Conservation (phyloP, 2,888 invertebrate species). For the Catocala fraxini region DNA sequence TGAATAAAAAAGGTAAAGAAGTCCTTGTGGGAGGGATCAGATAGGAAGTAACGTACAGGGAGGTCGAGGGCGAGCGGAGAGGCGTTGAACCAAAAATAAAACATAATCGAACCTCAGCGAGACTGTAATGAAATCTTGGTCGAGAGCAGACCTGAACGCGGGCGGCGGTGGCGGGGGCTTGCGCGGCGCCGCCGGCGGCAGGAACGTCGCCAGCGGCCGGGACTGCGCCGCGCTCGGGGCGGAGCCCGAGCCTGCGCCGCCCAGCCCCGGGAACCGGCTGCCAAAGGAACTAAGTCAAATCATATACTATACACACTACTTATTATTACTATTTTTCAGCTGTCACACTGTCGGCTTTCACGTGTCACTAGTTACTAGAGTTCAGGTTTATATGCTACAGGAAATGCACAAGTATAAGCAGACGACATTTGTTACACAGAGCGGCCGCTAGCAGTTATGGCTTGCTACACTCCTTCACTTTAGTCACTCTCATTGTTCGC, state of each 20-base stretch:
- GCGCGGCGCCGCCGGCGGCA: conserved; percentile 78
- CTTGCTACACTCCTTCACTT: no score
- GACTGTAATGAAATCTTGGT: conserved; percentile 90
- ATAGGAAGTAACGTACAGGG: not conserved
- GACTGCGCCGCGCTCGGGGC: conserved; percentile 61
- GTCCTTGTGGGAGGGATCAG: no score
- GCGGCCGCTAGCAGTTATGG: no score
- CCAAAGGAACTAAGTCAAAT: not conserved
- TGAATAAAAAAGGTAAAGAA: no score
- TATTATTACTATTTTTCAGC: no score
- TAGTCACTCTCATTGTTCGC: no score
- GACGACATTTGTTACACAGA: no score
- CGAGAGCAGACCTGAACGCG: conserved; percentile 90
- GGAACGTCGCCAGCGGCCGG: conserved; percentile 66
- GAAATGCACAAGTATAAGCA: no score
- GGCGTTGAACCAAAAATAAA: conserved; percentile 58
- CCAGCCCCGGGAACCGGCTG: conserved; percentile 76
- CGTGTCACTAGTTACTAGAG: no score
- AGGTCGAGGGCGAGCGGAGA: conserved; percentile 7
- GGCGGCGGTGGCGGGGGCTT: conserved; percentile 89
- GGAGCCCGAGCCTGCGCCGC: conserved; percentile 58
- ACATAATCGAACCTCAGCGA: conserved; percentile 89
- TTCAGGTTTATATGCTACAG: no score
- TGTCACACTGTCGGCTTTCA: no score
- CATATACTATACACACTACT: no score